Conservation (phyloP, 2,113 vertebrate genomes). For the Crocuta crocuta region DNA sequence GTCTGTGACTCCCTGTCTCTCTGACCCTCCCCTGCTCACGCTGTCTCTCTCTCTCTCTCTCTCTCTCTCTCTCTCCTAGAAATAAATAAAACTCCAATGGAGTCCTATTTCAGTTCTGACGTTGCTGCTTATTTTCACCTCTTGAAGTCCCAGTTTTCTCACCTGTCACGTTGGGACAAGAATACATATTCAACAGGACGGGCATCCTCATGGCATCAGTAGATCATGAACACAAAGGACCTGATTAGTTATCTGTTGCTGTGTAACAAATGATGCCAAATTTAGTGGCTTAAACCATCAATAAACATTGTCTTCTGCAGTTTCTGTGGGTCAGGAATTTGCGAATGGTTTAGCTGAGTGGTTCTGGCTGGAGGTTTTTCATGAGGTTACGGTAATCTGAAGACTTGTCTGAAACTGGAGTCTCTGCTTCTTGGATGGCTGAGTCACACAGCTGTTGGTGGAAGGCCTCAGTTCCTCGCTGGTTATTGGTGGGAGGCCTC, state of each 20-base stretch:
- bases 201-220: background rate
- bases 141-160: constrained; percentile 2
- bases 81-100: background rate
- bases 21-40: too few species aligned
- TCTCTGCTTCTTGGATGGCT: background rate
- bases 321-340: constrained; percentile 42
- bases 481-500: background rate
- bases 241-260: constrained; percentile 1
- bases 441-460: background rate
- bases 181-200: background rate
- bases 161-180: background rate
- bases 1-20: too few species aligned
- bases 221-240: background rate
- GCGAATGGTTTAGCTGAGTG: background rate
- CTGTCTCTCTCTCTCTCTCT: too few species aligned
- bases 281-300: constrained; percentile 18
- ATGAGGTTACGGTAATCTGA: background rate
- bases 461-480: background rate
- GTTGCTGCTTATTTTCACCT: background rate
- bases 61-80: too few species aligned
- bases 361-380: constrained; percentile 20
- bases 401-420: background rate
- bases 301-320: background rate
- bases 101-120: background rate
- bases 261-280: constrained; percentile 39